Conservation (phyloP, 2,797 vertebrate genomes). For the Hemibagrus guttatus region DNA sequence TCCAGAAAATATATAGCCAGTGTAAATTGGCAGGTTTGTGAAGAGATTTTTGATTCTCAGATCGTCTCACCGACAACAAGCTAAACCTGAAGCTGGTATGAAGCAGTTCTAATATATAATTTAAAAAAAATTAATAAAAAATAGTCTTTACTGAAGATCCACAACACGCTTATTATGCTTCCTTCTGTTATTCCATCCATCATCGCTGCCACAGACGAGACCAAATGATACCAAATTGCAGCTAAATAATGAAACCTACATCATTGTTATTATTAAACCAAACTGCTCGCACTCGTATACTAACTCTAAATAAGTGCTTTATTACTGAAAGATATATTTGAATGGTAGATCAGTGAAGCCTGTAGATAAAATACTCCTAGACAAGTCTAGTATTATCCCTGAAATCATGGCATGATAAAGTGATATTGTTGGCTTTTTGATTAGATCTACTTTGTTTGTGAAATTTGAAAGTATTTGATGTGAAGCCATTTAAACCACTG, state of each 20-base stretch:
- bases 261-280: neutral
- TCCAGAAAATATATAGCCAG: no score
- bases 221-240: neutral
- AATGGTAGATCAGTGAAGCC: neutral
- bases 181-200: neutral
- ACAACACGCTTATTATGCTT: neutral
- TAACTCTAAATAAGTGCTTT: neutral
- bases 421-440: neutral
- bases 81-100: neutral
- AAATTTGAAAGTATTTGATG: neutral
- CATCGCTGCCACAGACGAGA: neutral
- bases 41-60: neutral
- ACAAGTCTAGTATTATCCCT: neutral
- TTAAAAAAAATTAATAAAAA: neutral
- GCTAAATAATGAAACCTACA: neutral
- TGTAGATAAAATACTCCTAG: neutral
- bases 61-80: neutral
- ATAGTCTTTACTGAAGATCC: neutral
- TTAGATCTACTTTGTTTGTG: neutral
- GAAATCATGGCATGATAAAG: neutral
- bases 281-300: neutral
- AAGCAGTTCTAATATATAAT: neutral
- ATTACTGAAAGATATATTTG: no score
- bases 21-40: neutral
- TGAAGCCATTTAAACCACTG: neutral